Evolutionary conservation across 2,888 invertebrate genomes (phyloP).

Genomic region (Hyposoter didymator): DNA sequence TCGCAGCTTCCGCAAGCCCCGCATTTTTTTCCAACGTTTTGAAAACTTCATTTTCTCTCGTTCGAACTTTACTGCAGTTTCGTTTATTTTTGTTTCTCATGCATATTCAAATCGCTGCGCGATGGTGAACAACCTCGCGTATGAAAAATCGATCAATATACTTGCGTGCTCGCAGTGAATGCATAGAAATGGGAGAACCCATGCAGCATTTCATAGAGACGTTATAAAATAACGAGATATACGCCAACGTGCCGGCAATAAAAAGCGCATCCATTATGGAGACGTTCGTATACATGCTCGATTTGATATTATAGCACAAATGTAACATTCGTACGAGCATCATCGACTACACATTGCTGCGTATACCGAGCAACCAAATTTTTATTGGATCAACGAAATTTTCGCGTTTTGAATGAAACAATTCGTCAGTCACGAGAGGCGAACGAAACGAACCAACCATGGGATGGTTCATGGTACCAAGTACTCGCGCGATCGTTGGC

Average conservation of each 20-base stretch:
- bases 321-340: background rate
- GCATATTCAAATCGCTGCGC: slow-evolving; percentile 2
- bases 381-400: too few species aligned
- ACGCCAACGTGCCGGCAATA: background rate
- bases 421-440: too few species aligned
- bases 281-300: background rate
- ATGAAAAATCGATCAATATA: slow-evolving; percentile 54
- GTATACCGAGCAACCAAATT: too few species aligned
- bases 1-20: too few species aligned
- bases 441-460: too few species aligned
- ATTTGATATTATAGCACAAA: slow-evolving; percentile 10
- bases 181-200: slow-evolving; percentile 23
- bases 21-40: background rate
- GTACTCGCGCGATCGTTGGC: too few species aligned
- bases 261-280: background rate
- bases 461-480: too few species aligned
- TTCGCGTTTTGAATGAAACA: too few species aligned
- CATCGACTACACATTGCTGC: background rate
- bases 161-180: background rate
- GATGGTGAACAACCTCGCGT: slow-evolving; percentile 36
- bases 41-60: background rate
- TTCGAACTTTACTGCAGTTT: too few species aligned
- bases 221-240: background rate
- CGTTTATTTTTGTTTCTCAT: background rate
- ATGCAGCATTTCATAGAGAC: slow-evolving; percentile 2